A percentile compares a stretch with the other conserved stretches of the same genome.
phyloP scores from a whole-genome alignment of 1,140 invertebrate genomes.

The Trichoplusia ni region DNA sequence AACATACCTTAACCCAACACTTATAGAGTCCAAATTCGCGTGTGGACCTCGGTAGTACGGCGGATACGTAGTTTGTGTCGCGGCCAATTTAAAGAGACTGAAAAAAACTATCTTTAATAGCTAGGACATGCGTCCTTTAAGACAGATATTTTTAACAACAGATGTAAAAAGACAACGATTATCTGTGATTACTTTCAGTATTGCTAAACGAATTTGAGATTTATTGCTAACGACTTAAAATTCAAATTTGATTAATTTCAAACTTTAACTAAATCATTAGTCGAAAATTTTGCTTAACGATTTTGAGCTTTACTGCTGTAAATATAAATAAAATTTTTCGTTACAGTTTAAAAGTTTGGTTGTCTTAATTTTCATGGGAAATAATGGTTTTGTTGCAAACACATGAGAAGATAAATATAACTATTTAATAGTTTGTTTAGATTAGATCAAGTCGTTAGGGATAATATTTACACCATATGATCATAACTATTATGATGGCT shows the following conservation, averaged over 20 bases:
- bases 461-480: too few species aligned
- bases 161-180: constrained; percentile 43
- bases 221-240: too few species aligned
- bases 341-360: not conserved
- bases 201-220: too few species aligned
- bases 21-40: constrained; percentile 32
- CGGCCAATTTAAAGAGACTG: constrained; percentile 66
- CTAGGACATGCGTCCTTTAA: constrained; percentile 45
- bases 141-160: constrained; percentile 60
- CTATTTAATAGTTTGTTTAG: too few species aligned
- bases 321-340: not conserved
- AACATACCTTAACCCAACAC: not conserved
- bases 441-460: too few species aligned
- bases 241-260: too few species aligned
- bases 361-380: constrained; percentile 13
- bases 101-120: constrained; percentile 49
- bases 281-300: not conserved
- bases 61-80: constrained; percentile 36
- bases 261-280: constrained; percentile 13
- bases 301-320: not conserved
- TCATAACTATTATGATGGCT: too few species aligned
- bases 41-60: too few species aligned
- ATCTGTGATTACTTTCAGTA: too few species aligned
- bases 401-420: too few species aligned
- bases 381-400: not conserved